Evolutionary conservation across 2,797 vertebrate species (phyloP), one percentile per base, ranked within the genome.

Genomic region (Nyctibius grandis): DNA sequence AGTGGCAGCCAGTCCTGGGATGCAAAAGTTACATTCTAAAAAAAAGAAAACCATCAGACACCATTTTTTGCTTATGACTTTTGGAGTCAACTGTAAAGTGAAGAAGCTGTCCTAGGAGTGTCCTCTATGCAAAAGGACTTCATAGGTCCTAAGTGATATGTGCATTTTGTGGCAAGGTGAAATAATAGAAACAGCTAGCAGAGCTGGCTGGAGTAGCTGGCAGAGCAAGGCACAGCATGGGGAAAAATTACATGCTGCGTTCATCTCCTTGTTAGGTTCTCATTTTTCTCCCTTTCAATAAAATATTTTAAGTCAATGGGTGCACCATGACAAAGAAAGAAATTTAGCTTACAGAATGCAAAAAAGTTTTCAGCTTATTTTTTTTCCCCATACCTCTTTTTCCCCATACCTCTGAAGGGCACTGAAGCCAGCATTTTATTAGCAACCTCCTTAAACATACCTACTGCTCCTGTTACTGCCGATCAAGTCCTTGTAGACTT

Each of bases 141-240:
- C 9, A 15, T 4, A 38, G 63, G 23, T 48, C 34, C 45, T 65
- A 33, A 40, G 31, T 0, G 0, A 19, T 33, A 6, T 0, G 5
- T 31, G 9, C 6, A 17, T 11, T 64, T 31, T 48, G 40, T 38
- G 47, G 33, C 47, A 56, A 20, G 21, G 17, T 17, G 15, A 23
- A 54, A 28, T 20, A 23, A 14, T 12, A 76, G 45, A 5, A 70
- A n/a, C 6, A 14, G 23, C 19, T 8, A 26, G 57, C 20, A 38
- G 40, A 47, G 26, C 40, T 54, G 45, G 23, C 57, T 54, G 72
- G 36, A 34, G 25, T 5, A 21, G n/a, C 44, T 44, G 70, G 42
- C 76, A 45, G 42, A 81, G 45, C 34, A 65, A 54, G n/a, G 53
- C 36, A 29, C 15, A 25, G 56, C 2, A 0, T 3, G 36, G 64